Percentiles rank a stretch among this genome's conserved stretches.
These are phyloP conservation scores for Drosophila kokeensis DNA, from an alignment of 2,888 invertebrate genomes.

Conservation along the genomic window DNA sequence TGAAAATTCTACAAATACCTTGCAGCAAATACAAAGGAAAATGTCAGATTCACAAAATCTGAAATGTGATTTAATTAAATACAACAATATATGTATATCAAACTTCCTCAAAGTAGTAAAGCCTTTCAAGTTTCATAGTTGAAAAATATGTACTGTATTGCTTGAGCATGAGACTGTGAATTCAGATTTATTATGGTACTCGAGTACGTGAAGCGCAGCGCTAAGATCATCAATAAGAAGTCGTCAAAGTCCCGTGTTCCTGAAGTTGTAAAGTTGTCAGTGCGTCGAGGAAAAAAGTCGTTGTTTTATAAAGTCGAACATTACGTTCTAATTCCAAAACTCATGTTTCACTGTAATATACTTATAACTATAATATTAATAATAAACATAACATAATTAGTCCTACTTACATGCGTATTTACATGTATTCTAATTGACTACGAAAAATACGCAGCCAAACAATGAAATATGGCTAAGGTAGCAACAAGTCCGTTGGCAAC, in stretches of 20 bases:
- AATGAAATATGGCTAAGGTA: not conserved
- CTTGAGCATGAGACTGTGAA: not conserved
- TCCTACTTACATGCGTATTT: not conserved
- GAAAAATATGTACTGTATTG: not conserved
- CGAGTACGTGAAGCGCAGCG: too few relatives aligned
- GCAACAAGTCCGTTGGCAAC: constrained; percentile 63
- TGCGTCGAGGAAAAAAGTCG: too few relatives aligned
- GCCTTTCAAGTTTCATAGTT: not conserved
- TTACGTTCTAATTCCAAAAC: too few relatives aligned
- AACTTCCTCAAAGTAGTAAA: not conserved
- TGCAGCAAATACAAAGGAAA: not conserved
- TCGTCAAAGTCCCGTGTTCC: too few relatives aligned
- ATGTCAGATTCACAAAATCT: not conserved
- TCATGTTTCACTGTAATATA: too few relatives aligned
- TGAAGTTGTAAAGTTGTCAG: too few relatives aligned
- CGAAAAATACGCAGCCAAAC: not conserved
- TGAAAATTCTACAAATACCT: not conserved
- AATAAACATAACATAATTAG: too few relatives aligned
- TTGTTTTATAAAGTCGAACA: too few relatives aligned
- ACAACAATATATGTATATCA: not conserved
- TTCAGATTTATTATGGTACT: not conserved
- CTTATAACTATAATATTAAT: too few relatives aligned
- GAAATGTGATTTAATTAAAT: not conserved
- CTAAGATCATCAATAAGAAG: too few relatives aligned
- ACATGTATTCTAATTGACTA: not conserved